These are phyloP conservation scores for Sturnira hondurensis DNA, from an alignment of 2,113 vertebrate genomes.

Conservation along the genomic window DNA sequence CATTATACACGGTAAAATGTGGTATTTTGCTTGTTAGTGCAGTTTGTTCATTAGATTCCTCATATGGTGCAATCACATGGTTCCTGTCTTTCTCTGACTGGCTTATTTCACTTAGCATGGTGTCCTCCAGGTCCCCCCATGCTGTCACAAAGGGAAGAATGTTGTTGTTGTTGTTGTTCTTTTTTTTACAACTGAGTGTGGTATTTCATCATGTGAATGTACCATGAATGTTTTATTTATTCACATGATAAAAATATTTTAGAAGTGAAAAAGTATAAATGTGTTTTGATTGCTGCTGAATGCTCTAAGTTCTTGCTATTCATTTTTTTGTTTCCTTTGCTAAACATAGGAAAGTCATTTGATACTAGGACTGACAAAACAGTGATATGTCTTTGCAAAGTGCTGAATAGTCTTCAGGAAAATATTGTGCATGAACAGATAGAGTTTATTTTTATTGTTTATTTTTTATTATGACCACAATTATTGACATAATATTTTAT, in stretches of 20 bases:
- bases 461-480: not conserved
- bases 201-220: too few species aligned
- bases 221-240: too few species aligned
- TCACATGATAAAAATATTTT: not conserved
- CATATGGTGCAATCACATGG: too few species aligned
- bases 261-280: slow-evolving; percentile 5
- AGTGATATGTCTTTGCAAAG: slow-evolving; percentile 17
- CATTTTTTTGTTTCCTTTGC: slow-evolving; percentile 33
- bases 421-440: slow-evolving; percentile 34
- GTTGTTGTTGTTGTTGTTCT: too few species aligned
- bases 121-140: too few species aligned
- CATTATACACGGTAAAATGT: too few species aligned
- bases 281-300: slow-evolving; percentile 26
- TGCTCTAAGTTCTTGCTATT: not conserved
- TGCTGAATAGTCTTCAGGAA: slow-evolving; percentile 6
- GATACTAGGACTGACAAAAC: slow-evolving; percentile 12
- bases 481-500: not conserved
- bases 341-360: slow-evolving; percentile 36
- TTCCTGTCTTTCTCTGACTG: too few species aligned
- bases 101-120: too few species aligned
- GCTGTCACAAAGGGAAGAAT: too few species aligned
- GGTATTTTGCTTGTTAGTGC: too few species aligned
- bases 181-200: too few species aligned
- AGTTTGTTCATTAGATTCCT: too few species aligned
- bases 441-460: not conserved